Conservation (phyloP, 2,113 vertebrate genomes). For the Carlito syrichta region DNA sequence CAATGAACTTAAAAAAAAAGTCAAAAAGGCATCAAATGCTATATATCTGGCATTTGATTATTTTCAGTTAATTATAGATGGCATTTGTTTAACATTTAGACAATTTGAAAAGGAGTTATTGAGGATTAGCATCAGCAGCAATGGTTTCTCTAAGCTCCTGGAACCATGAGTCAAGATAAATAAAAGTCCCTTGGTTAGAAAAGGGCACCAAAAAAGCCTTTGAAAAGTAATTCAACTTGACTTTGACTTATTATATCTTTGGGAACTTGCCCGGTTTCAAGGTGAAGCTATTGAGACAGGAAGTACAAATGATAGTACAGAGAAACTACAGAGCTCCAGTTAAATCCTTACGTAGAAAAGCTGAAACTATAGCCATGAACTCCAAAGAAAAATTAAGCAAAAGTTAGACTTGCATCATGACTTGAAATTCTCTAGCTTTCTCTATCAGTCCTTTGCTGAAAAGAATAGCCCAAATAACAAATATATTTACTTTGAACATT, state of each 20-base stretch:
- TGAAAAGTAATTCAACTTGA: constrained; percentile 52
- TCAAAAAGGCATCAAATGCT: constrained; percentile 6
- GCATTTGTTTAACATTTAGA: constrained; percentile 52
- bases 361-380: neutral
- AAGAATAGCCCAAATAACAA: neutral
- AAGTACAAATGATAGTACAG: constrained; percentile 9
- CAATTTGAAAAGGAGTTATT: constrained; percentile 58
- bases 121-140: constrained; percentile 19
- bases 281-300: constrained; percentile 25
- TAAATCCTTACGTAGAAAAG: neutral
- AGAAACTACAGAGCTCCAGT: neutral
- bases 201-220: constrained; percentile 32
- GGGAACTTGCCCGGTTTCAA: constrained; percentile 45
- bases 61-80: constrained; percentile 58
- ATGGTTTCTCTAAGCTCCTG: constrained; percentile 37
- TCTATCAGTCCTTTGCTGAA: neutral
- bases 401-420: neutral
- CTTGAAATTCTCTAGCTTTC: neutral
- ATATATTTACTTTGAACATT: neutral
- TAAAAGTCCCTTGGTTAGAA: constrained; percentile 34
- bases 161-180: constrained; percentile 59
- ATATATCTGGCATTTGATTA: constrained; percentile 55
- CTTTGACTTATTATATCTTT: constrained; percentile 39
- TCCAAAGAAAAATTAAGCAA: neutral
- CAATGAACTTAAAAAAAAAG: neutral